Conservation (phyloP, 2,888 invertebrate species). For the Polymixis flavicincta region DNA sequence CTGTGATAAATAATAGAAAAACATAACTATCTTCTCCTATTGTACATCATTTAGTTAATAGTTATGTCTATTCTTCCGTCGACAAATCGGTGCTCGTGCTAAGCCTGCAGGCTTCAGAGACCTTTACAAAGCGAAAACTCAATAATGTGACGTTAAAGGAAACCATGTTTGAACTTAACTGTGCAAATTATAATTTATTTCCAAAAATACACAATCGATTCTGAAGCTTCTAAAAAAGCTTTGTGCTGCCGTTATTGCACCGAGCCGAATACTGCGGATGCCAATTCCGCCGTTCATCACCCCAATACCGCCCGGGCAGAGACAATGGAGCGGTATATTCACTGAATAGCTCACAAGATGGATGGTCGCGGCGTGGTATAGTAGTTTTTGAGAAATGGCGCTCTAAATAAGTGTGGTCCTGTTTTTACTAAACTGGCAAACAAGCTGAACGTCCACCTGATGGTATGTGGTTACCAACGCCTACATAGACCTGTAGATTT, state of each 20-base stretch:
- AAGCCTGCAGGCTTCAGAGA: neutral
- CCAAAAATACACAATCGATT: neutral
- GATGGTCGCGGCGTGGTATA: slow-evolving; percentile 23
- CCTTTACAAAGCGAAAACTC: neutral
- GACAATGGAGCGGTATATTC: slow-evolving; percentile 39
- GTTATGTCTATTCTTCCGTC: no score
- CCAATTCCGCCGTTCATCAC: slow-evolving; percentile 25
- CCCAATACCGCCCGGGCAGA: slow-evolving; percentile 21
- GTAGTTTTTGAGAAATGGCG: slow-evolving; percentile 48
- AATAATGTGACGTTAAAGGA: neutral
- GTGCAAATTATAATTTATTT: slow-evolving; percentile 11
- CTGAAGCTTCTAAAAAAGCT: slow-evolving; percentile 5
- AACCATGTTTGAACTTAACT: neutral
- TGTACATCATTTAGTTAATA: no score
- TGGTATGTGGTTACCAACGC: no score
- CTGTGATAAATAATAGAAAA: no score
- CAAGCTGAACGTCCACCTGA: neutral
- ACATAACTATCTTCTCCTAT: no score
- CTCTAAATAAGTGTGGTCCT: slow-evolving; percentile 11
- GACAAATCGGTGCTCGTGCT: no score
- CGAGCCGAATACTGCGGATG: neutral
- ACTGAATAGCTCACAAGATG: slow-evolving; percentile 32
- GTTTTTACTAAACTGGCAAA: neutral
- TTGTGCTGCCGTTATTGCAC: neutral
- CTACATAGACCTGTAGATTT: neutral